phyloP scores from a whole-genome alignment of 1,140 invertebrate genomes.

The Brachionus calyciflorus region DNA sequence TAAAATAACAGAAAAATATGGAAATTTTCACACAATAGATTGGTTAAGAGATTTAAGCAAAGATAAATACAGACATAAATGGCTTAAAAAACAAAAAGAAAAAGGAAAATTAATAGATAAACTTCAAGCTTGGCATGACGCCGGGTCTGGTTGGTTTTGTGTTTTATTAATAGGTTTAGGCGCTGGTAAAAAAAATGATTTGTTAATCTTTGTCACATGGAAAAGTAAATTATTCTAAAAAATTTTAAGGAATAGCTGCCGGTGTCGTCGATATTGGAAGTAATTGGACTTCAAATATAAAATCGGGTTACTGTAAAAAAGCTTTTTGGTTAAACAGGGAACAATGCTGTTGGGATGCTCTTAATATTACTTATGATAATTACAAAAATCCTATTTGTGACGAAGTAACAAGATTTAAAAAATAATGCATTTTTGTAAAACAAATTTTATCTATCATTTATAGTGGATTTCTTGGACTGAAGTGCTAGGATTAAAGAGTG shows the following conservation, averaged over 20 bases:
- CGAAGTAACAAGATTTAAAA: conserved; percentile 43
- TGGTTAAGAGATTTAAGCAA: conserved; percentile 96
- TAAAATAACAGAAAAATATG: conserved; percentile 66
- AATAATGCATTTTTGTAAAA: not conserved
- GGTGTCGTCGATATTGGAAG: conserved; percentile 84
- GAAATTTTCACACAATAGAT: conserved; percentile 99
- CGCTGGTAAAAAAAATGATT: conserved; percentile 60
- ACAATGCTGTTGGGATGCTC: conserved; percentile 99
- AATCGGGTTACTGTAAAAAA: conserved; percentile 93
- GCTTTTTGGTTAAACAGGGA: conserved; percentile 98
- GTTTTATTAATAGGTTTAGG: conserved; percentile 89
- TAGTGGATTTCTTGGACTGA: conserved; percentile 47
- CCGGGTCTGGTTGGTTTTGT: conserved; percentile 99
- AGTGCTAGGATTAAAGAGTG: conserved; percentile 75
- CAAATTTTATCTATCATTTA: not conserved
- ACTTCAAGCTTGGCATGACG: conserved; percentile 67
- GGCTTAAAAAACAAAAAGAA: conserved; percentile 65
- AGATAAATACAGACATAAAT: conserved; percentile 91
- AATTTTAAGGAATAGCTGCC: conserved; percentile 52
- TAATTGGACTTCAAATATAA: conserved; percentile 98
- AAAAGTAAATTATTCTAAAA: not conserved
- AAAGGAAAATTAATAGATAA: conserved; percentile 47
- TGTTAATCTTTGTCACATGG: not conserved
- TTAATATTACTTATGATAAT: conserved; percentile 84
- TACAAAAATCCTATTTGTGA: conserved; percentile 58